phyloP scores from a whole-genome alignment of 2,113 vertebrate species.

The Tauraco erythrolophus region DNA sequence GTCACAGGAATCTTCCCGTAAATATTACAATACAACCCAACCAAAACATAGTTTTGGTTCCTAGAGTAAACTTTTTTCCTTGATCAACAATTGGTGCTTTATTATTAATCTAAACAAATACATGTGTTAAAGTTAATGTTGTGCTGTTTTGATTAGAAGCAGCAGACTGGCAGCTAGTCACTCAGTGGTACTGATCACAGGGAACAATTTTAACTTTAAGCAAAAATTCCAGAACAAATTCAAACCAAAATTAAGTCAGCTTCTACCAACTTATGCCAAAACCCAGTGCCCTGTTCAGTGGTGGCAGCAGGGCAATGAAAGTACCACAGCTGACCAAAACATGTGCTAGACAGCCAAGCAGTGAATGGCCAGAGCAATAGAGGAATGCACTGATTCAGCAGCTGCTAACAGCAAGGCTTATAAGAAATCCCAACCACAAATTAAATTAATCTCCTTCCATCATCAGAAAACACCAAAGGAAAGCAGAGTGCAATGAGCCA shows the following conservation, averaged over 20 bases:
- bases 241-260: background rate
- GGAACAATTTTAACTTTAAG: background rate
- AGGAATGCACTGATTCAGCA: slow-evolving; percentile 62
- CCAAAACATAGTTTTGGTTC: slow-evolving; percentile 34
- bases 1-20: slow-evolving; percentile 31
- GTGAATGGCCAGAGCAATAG: background rate
- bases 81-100: background rate
- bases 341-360: background rate
- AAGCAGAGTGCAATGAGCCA: slow-evolving; percentile 51
- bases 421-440: slow-evolving; percentile 56
- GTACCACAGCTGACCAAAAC: slow-evolving; percentile 24
- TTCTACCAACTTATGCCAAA: background rate
- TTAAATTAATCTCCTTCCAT: slow-evolving; percentile 58
- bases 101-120: slow-evolving; percentile 20
- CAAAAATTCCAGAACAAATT: background rate
- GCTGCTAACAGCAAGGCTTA: slow-evolving; percentile 5
- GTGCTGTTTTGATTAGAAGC: background rate
- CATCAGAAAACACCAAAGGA: slow-evolving; percentile 63
- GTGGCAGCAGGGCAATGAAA: background rate
- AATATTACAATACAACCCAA: slow-evolving; percentile 22
- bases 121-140: background rate
- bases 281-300: background rate
- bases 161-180: background rate
- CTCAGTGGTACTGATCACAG: background rate
- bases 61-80: background rate